A percentile compares a stretch with the other conserved stretches of the same genome.
Evolutionary conservation across 2,797 vertebrate genomes (phyloP).

Genomic region (Okamejei kenojei): DNA sequence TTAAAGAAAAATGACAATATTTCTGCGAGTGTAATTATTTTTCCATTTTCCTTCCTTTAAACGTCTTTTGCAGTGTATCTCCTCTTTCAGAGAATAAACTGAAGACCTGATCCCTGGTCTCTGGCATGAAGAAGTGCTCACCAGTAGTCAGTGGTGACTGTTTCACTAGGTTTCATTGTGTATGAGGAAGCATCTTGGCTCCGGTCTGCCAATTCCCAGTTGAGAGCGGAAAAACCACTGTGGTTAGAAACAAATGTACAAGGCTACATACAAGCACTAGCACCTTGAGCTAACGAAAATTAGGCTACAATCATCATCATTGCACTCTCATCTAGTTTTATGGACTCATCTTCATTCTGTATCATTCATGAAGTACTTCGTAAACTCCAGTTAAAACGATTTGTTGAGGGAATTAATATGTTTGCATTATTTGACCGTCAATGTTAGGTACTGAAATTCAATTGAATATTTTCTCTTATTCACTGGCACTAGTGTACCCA

Average conservation of each 20-base stretch:
- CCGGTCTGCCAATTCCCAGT: background rate
- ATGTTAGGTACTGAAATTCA: background rate
- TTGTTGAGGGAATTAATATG: background rate
- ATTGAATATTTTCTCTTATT: background rate
- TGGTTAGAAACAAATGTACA: background rate
- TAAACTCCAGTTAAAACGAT: background rate
- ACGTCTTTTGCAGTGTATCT: background rate
- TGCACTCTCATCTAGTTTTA: background rate
- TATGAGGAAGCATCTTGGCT: background rate
- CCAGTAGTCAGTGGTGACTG: background rate
- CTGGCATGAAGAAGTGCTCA: background rate
- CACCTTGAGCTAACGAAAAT: background rate
- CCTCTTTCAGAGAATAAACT: background rate
- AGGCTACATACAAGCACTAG: background rate
- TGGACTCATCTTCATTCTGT: background rate
- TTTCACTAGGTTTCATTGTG: background rate
- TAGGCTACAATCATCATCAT: background rate
- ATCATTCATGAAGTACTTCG: background rate
- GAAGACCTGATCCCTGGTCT: background rate
- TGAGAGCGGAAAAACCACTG: background rate
- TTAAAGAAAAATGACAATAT: background rate
- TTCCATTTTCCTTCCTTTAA: background rate
- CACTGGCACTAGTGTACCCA: background rate
- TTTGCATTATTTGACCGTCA: background rate
- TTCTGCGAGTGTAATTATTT: background rate